Evolutionary conservation across 2,113 vertebrate species (phyloP).

Genomic region (Aythya baeri): DNA sequence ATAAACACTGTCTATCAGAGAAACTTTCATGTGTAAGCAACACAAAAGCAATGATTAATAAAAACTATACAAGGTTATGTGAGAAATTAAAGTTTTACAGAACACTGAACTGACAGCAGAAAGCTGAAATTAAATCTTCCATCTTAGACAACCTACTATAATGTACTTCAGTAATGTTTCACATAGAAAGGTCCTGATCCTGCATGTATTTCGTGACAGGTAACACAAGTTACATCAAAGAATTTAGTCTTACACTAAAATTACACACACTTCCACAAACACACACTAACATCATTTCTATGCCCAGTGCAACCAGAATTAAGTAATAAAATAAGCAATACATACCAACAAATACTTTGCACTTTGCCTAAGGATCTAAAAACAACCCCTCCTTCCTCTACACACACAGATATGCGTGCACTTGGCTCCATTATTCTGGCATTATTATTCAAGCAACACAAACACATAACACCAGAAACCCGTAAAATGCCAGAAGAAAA

Average conservation of each 20-base stretch:
- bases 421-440: background rate
- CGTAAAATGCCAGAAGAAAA: too few relatives aligned
- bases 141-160: background rate
- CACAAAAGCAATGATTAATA: conserved; percentile 41
- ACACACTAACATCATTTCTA: background rate
- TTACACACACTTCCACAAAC: background rate
- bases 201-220: background rate
- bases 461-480: background rate
- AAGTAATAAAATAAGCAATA: background rate
- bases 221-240: background rate
- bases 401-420: background rate
- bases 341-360: background rate
- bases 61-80: conserved; percentile 15
- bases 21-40: conserved; percentile 22
- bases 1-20: conserved; percentile 26
- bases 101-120: conserved; percentile 37
- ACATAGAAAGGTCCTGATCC: background rate
- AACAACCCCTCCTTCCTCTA: background rate
- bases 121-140: conserved; percentile 14
- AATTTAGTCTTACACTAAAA: background rate
- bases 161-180: background rate
- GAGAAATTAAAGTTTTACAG: conserved; percentile 20
- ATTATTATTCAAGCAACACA: background rate
- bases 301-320: background rate
- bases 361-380: background rate